Conservation (phyloP, 2,797 vertebrate species). For the Coregonus ussuriensis region DNA sequence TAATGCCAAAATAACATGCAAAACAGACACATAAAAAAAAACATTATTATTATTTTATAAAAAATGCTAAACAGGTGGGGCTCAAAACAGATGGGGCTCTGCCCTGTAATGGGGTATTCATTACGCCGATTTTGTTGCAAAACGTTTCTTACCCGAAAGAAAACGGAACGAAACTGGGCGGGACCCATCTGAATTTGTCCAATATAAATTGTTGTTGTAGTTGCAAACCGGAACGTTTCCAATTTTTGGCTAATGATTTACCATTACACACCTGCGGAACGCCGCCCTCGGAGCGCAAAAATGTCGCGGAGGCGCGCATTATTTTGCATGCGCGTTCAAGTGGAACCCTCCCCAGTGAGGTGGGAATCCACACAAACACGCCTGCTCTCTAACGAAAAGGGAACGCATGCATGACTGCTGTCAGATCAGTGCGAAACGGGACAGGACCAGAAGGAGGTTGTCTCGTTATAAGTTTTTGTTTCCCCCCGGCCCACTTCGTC, state of each 20-base stretch:
- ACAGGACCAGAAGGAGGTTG: constrained; percentile 75
- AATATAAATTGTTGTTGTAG: no score
- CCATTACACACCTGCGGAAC: not conserved
- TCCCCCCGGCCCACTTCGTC: constrained; percentile 1
- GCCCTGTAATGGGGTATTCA: no score
- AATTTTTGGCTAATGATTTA: not conserved
- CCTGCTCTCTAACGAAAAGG: constrained; percentile 66
- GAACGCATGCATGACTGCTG: constrained; percentile 23
- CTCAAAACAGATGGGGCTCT: no score
- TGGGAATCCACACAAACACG: constrained; percentile 33
- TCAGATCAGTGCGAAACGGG: constrained; percentile 33
- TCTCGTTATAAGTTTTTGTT: constrained; percentile 21
- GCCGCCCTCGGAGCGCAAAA: constrained; percentile 28
- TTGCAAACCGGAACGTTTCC: no score
- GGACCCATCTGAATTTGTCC: no score
- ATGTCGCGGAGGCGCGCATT: not conserved
- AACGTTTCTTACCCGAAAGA: no score
- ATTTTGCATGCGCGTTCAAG: constrained; percentile 1
- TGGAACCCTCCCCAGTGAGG: constrained; percentile 48
- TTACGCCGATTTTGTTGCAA: no score
- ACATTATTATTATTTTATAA: no score
- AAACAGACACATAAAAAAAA: no score
- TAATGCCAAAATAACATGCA: no score
- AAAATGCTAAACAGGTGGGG: no score
- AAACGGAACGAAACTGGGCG: no score